Evolutionary conservation across 1,140 invertebrate species (phyloP), one percentile per base, ranked within the genome.

Genomic region (Charaxes varanes): DNA sequence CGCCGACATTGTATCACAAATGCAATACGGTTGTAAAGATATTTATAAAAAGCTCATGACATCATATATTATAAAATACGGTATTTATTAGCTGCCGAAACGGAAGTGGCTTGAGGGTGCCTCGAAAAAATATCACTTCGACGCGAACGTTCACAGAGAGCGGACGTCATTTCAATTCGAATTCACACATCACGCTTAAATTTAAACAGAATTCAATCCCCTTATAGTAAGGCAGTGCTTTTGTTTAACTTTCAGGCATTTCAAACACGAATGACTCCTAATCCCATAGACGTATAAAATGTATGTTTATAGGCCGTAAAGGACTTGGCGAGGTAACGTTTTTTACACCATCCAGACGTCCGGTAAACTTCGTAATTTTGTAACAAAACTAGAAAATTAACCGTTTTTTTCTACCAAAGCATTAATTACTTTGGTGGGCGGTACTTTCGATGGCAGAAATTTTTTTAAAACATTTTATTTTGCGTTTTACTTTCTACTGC

Each of bases 161-260:
- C 44, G 50, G 61, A 62, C 65, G 61, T 65, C 42, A 44, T 35
- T 44, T 37, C 47, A 59, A 26, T 57, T 44, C 44, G 31, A 64
- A 53, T 42, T n/a, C n/a, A n/a, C 57, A 43, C 53, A 31, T 17
- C 28, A 53, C 53, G 43, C 53, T 58, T 44, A 48, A 60, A 41
- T 26, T 40, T 24, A 35, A 11, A 57, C 54, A 45, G 37, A 33
- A 54, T 49, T 53, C 59, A 45, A 36, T 43, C 61, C 58, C 66
- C 67, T 73, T 71, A 77, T 41, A 54, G 62, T 73, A 80, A 81
- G 77, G 77, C 77, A 81, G 77, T 81, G 77, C 61, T 69, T 42
- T 59, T 53, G 41, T 62, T 54, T 59, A 60, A 54, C 60, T 53
- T 37, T 62, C 58, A 73, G 72, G 64, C 64, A 37, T 54, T 42